Evolutionary conservation across 23 tunicate genomes (phyloP), one percentile per base, ranked within the genome.

Genomic region (Halocynthia roretzi): DNA sequence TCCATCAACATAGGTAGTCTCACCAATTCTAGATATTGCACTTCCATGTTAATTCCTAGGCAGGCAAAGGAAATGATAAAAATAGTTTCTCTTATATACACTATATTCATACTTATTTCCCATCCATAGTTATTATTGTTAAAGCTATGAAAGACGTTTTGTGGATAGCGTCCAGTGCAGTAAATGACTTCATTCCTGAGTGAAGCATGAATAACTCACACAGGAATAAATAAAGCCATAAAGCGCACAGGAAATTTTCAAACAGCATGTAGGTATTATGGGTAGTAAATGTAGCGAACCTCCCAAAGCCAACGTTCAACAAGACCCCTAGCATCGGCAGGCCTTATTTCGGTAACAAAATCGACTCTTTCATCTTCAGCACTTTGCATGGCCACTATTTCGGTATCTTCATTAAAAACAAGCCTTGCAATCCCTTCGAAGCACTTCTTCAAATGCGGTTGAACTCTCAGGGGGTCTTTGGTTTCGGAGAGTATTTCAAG

Each of bases 361-460:
- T 83, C 82, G 14, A 89, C 96, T 23, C 67, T 77, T 71, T 89
- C 96, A 49, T 76, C 88, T 75, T 89, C 96, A 19, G 96, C 96
- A 7, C 89, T 85, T 70, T 83, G 96, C 96, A 89, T 89, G 21
- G 96, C 96, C n/a, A 80, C 68, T 7, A 89, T 89, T 10, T 56
- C 55, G 40, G 84, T 89, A 61, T 84, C 88, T 17, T 89, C 88
- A 10, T 85, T 89, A 58, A 89, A 89, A 7, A 79, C 96, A 0
- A 89, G 77, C 7, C 87, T 67, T 6, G 96, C 96, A 51, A 89
- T 89, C 2, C 96, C 96, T 62, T 89, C 96, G 54, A 89, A 89
- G 70, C 96, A 89, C 54, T 89, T 89, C 85, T 89, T 89, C 62
- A 89, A 61, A 60, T 89, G 96, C 51, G 96, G 96, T 61, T 89